Percentiles rank a stretch among this genome's conserved stretches.
These are phyloP conservation scores for Plebejus melissa DNA, from an alignment of 2,888 invertebrate species.

Conservation along the genomic window DNA sequence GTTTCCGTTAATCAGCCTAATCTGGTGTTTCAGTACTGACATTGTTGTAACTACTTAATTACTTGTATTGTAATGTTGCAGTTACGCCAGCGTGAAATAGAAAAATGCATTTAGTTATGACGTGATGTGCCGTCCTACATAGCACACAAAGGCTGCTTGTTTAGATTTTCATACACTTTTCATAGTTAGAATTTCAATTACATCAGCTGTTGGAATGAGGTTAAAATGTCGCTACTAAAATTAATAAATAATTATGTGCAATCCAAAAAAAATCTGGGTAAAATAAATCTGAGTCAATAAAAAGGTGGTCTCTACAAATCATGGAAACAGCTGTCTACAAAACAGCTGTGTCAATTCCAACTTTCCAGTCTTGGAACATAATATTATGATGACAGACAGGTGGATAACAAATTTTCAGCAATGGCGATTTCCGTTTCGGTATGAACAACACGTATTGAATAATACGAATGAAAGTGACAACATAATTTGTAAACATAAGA, in stretches of 20 bases:
- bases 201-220: neutral
- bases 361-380: too few species aligned
- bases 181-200: neutral
- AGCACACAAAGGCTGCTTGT: neutral
- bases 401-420: too few species aligned
- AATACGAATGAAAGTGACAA: too few species aligned
- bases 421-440: too few species aligned
- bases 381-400: too few species aligned
- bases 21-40: neutral
- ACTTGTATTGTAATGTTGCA: neutral
- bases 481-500: neutral
- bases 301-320: too few species aligned
- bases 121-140: constrained; percentile 10
- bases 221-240: neutral
- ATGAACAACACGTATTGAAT: too few species aligned
- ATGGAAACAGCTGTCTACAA: too few species aligned
- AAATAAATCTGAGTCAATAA: too few species aligned
- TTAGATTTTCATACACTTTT: constrained; percentile 1
- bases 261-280: neutral
- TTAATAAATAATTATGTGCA: neutral
- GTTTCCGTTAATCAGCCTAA: neutral
- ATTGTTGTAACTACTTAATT: neutral
- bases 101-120: constrained; percentile 8
- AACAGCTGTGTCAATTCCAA: too few species aligned
- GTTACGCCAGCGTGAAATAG: neutral